Percentiles rank a stretch among this genome's conserved stretches.
Conservation (phyloP, 2,797 vertebrate species). For the Protosalanx chinensis region DNA sequence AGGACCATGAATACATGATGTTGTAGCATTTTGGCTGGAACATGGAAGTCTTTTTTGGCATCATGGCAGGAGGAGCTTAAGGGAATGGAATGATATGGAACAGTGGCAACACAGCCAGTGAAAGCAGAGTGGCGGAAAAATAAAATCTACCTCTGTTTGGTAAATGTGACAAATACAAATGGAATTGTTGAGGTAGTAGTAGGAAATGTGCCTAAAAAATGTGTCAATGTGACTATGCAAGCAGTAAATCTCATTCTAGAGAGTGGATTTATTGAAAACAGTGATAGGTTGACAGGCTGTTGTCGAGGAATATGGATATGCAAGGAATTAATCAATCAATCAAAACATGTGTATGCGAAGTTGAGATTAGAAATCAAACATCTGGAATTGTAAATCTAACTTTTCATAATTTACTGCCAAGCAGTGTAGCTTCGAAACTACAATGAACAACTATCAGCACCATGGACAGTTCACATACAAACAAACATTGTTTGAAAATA, state of each 20-base stretch:
- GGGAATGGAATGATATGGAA: background rate
- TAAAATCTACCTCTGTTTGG: background rate
- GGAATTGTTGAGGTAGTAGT: constrained; percentile 6
- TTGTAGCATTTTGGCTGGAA: constrained; percentile 16
- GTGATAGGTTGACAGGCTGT: background rate
- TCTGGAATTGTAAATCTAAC: background rate
- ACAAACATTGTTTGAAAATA: constrained; percentile 21
- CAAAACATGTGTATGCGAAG: background rate
- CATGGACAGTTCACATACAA: constrained; percentile 60
- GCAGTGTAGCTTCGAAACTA: background rate
- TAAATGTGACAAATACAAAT: background rate
- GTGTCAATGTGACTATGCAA: constrained; percentile 16
- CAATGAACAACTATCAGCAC: constrained; percentile 45
- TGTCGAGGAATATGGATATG: no score
- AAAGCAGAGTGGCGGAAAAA: background rate
- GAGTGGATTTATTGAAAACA: background rate
- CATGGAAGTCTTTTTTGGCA: background rate
- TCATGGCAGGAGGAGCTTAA: background rate
- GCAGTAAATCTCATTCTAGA: background rate
- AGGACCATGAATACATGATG: constrained; percentile 6
- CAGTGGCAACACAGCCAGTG: background rate
- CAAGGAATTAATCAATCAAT: background rate
- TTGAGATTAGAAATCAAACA: background rate
- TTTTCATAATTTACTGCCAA: background rate
- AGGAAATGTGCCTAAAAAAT: constrained; percentile 22